Evolutionary conservation across 2,113 vertebrate species (phyloP).

Genomic region (Eleginops maclovinus): DNA sequence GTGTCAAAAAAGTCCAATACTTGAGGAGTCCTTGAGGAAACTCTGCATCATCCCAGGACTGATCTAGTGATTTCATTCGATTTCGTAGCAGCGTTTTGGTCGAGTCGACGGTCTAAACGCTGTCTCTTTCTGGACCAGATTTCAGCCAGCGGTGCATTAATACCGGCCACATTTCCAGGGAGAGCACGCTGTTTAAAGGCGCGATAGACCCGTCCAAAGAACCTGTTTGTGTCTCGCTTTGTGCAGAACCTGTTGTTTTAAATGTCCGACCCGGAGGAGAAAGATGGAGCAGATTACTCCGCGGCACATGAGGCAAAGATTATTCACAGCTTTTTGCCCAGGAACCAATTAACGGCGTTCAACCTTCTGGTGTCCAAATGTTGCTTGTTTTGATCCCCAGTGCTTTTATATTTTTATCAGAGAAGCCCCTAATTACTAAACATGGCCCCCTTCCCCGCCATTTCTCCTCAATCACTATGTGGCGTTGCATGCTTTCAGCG

Average conservation of each 20-base stretch:
- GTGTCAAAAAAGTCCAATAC: background rate
- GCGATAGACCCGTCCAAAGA: conserved; percentile 18
- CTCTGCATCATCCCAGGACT: conserved; percentile 1
- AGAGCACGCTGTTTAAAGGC: conserved; percentile 10
- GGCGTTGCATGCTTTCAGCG: too few species aligned
- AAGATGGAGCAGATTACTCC: background rate
- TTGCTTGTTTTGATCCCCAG: conserved; percentile 21
- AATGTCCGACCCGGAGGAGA: background rate
- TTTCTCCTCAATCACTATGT: background rate
- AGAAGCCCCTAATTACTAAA: conserved; percentile 31
- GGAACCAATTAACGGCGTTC: conserved; percentile 57
- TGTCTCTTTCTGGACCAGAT: conserved; percentile 28
- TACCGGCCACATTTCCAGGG: conserved; percentile 33
- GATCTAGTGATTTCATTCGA: conserved; percentile 21
- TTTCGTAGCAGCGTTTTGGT: conserved; percentile 9
- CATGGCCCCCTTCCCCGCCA: conserved; percentile 33
- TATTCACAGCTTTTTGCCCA: conserved; percentile 36
- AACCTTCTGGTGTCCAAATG: conserved; percentile 71
- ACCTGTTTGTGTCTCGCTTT: conserved; percentile 26
- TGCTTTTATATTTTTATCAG: conserved; percentile 20
- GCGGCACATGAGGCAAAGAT: conserved; percentile 55
- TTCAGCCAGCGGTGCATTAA: conserved; percentile 32
- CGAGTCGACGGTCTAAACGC: background rate
- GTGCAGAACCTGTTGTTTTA: conserved; percentile 47
- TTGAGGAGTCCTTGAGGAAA: background rate